Conservation (phyloP, 1,140 invertebrate species). For the Drosophila nigrodunni region DNA sequence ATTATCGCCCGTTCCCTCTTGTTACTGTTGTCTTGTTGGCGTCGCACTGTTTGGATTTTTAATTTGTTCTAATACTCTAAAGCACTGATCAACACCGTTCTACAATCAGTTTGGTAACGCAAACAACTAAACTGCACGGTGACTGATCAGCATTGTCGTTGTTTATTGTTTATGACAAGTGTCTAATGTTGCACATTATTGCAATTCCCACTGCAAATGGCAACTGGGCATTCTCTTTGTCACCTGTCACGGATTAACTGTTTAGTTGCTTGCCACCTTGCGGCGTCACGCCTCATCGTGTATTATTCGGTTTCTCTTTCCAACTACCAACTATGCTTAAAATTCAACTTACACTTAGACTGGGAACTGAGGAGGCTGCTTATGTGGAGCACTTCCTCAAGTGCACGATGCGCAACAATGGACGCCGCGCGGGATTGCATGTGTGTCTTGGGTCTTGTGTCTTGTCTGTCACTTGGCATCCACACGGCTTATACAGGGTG, state of each 20-base stretch:
- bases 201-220: constrained; percentile 26
- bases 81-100: not conserved
- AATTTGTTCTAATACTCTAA: not conserved
- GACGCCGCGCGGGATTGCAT: constrained; percentile 62
- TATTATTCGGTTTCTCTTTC: constrained; percentile 71
- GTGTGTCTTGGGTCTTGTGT: constrained; percentile 14
- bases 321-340: constrained; percentile 69
- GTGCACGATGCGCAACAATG: constrained; percentile 75
- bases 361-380: not conserved
- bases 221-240: constrained; percentile 44
- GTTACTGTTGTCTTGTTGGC: constrained; percentile 5
- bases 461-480: constrained; percentile 60
- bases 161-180: constrained; percentile 20
- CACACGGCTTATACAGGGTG: constrained; percentile 42
- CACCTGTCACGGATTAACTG: constrained; percentile 64
- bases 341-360: constrained; percentile 43
- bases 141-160: not conserved
- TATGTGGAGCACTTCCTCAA: constrained; percentile 75
- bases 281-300: constrained; percentile 59
- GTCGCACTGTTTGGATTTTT: not conserved
- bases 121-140: not conserved
- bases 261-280: constrained; percentile 22
- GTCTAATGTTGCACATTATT: constrained; percentile 34
- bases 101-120: not conserved
- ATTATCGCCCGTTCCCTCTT: constrained; percentile 21